Percentiles rank a stretch among this genome's conserved stretches.
phyloP scores from a whole-genome alignment of 1,140 invertebrate genomes.

The Caerostris darwini region DNA sequence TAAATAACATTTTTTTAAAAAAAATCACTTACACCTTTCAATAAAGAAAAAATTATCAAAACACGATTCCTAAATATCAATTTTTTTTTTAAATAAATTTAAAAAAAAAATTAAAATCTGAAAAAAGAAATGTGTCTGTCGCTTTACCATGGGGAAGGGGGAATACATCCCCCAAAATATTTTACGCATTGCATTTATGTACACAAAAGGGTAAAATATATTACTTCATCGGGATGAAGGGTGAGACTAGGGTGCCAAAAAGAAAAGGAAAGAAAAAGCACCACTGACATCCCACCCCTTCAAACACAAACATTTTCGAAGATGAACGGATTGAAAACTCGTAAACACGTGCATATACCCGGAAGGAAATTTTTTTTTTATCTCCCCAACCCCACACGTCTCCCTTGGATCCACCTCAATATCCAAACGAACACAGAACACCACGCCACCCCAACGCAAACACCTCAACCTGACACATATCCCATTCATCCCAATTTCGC shows the following conservation, averaged over 20 bases:
- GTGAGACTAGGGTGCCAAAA: neutral
- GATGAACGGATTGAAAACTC: slow-evolving; percentile 3
- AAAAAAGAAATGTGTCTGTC: too few relatives aligned
- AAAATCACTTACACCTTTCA: too few relatives aligned
- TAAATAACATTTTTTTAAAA: too few relatives aligned
- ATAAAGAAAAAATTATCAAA: too few relatives aligned
- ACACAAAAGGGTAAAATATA: neutral
- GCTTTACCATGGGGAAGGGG: too few relatives aligned
- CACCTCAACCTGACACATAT: slow-evolving; percentile 38
- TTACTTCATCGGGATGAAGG: neutral
- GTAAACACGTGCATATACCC: slow-evolving; percentile 7
- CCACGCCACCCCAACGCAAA: slow-evolving; percentile 4
- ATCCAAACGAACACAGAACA: neutral
- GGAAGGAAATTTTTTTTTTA: slow-evolving; percentile 31
- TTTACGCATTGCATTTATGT: neutral
- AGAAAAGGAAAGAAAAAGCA: neutral
- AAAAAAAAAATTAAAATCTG: too few relatives aligned
- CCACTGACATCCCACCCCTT: neutral
- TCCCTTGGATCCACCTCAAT: neutral
- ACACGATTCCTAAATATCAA: too few relatives aligned
- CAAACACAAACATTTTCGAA: neutral
- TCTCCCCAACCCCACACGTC: neutral
- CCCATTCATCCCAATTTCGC: slow-evolving; percentile 47
- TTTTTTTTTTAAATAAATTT: too few relatives aligned
- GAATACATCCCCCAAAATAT: too few relatives aligned